Conservation (phyloP, 1,140 invertebrate genomes). For the Popillia japonica region DNA sequence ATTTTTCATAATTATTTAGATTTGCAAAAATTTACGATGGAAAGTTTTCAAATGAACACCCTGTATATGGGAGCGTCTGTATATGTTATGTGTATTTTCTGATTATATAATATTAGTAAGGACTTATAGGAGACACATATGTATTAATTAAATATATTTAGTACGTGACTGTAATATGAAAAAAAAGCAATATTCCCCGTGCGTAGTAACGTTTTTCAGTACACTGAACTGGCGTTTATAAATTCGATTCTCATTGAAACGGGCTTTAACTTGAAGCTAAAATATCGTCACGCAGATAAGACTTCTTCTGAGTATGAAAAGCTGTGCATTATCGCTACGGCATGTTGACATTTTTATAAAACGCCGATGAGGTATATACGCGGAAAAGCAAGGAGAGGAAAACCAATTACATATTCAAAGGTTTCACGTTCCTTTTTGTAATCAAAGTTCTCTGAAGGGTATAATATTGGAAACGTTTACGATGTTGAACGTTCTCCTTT, state of each 20-base stretch:
- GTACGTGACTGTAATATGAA: background rate
- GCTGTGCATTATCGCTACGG: background rate
- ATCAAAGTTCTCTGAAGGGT: background rate
- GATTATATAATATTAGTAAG: no score
- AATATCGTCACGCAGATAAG: background rate
- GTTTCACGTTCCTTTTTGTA: background rate
- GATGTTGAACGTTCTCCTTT: background rate
- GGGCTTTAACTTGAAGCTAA: background rate
- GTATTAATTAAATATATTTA: no score
- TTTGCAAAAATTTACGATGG: no score
- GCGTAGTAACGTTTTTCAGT: background rate
- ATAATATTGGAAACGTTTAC: background rate
- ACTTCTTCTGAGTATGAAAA: background rate
- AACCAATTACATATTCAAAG: slow-evolving; percentile 15
- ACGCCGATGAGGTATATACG: background rate
- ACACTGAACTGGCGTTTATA: background rate
- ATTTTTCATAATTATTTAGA: no score
- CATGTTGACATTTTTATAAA: slow-evolving; percentile 7
- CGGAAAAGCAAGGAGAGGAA: background rate
- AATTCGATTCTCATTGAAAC: background rate
- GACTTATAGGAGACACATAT: no score
- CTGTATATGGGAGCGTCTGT: no score
- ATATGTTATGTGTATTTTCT: no score
- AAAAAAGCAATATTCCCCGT: no score
- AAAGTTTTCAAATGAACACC: no score